These are phyloP conservation scores for Oscheius sp. DNA, from an alignment of 2,888 invertebrate species.

Conservation along the genomic window DNA sequence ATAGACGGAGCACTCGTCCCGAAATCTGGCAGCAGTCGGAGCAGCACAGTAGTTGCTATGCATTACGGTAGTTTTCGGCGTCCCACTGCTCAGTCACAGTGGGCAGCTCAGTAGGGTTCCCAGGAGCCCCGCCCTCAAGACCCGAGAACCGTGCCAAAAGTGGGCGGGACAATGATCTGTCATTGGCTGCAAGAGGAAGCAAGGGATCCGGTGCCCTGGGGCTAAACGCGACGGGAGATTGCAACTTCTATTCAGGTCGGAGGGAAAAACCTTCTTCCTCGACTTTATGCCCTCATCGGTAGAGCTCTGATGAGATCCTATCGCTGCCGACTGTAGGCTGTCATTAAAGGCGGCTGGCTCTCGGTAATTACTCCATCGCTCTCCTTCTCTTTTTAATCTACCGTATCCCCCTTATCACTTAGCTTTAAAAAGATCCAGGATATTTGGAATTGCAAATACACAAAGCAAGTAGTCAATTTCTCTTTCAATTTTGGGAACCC, in stretches of 20 bases:
- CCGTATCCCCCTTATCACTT: too few relatives aligned
- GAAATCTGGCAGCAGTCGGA: slow-evolving; percentile 1
- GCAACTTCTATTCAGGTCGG: slow-evolving; percentile 2
- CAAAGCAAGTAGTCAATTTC: too few relatives aligned
- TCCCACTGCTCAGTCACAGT: slow-evolving; percentile 30
- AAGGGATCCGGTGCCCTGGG: neutral
- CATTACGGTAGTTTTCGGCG: slow-evolving; percentile 23
- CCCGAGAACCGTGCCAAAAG: slow-evolving; percentile 3
- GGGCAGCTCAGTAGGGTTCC: slow-evolving; percentile 28
- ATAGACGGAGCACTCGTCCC: slow-evolving; percentile 1
- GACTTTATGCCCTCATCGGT: too few relatives aligned
- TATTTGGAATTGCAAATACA: too few relatives aligned
- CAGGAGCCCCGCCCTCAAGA: slow-evolving; percentile 9
- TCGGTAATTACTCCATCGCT: too few relatives aligned
- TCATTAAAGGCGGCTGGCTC: too few relatives aligned
- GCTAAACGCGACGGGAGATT: slow-evolving; percentile 1
- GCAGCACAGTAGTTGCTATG: slow-evolving; percentile 24
- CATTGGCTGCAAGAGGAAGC: slow-evolving; percentile 8
- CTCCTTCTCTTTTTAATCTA: too few relatives aligned
- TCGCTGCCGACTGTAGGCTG: neutral
- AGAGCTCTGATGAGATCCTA: neutral
- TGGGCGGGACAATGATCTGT: slow-evolving; percentile 12
- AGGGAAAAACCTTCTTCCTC: too few relatives aligned
- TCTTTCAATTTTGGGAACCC: neutral
- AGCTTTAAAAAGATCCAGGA: too few relatives aligned